Evolutionary conservation across 2,113 vertebrate genomes (phyloP), one percentile per base, ranked within the genome.

Genomic region (Notothenia coriiceps): DNA sequence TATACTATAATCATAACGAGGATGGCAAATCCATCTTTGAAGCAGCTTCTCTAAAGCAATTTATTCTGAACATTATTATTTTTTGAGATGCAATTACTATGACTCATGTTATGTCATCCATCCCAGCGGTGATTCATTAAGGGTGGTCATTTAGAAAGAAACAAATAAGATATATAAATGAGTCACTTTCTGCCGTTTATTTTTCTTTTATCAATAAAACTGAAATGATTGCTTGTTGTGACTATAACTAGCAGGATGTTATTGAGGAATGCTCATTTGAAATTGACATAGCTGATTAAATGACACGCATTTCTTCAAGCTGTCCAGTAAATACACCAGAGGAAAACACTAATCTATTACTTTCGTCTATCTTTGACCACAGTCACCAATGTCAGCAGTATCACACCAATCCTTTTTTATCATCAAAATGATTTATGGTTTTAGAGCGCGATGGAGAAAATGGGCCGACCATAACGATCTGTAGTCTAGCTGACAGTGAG

Each of bases 401-500:
- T 44, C 20, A 50, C 55, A 50, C 49, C n/a, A 29, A 65, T 60
- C 29, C 51, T 56, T 82, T 51, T 71, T 55, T 47, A 61, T 73
- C 54, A 50, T 73, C 54, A 75, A 55, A 49, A 76, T 86, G 76
- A 83, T 79, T 62, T 52, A 80, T 79, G 74, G 44, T 18, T 11
- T 25, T 13, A 1, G 44, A 35, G 43, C n/a, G 25, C 12, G 61
- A 40, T 51, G 73, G 61, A 69, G 77, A 79, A 76, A 82, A 84
- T 72, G 55, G 75, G 44, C 20, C n/a, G 4, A 20, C 5, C 29
- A 0, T 59, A 75, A 84, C 13, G 57, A 84, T 72, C 55, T 66
- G 62, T 33, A 35, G 65, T 61, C 55, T 43, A 40, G 66, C 33
- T 25, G 82, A 79, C 82, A 56, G 61, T 3, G 15, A 79, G 82